Conservation (phyloP, 2,113 vertebrate species). For the Barnardius zonarius region DNA sequence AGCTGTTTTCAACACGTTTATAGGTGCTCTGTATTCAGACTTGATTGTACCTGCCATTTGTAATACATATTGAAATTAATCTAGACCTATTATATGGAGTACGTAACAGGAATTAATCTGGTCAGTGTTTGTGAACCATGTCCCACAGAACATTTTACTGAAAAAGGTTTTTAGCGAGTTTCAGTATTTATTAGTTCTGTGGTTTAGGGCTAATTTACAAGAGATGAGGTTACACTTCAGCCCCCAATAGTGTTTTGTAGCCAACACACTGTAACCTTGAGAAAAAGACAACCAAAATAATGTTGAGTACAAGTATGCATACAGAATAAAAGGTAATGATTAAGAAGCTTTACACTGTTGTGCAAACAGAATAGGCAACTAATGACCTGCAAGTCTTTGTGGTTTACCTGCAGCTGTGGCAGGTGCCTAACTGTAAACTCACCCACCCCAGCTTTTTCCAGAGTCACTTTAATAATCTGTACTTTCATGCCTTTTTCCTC, state of each 20-base stretch:
- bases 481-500: not conserved
- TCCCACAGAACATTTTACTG: not conserved
- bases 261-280: not conserved
- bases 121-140: not conserved
- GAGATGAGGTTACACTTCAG: not conserved
- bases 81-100: not conserved
- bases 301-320: not conserved
- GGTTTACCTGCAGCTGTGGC: not conserved
- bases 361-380: not conserved
- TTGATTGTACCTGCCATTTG: not conserved
- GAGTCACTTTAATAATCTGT: not conserved
- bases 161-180: not conserved
- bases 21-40: not conserved
- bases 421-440: not conserved
- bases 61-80: not conserved
- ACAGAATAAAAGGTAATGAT: not conserved
- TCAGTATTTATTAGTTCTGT: not conserved
- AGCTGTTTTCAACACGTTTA: not conserved
- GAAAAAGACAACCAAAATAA: not conserved
- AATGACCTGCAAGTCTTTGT: not conserved
- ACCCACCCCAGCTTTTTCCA: not conserved
- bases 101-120: not conserved
- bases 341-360: not conserved
- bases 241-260: not conserved
- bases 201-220: not conserved